Evolutionary conservation across 2,113 vertebrate species (phyloP), one percentile per base, ranked within the genome.

Genomic region (Ceuthmochares aereus): DNA sequence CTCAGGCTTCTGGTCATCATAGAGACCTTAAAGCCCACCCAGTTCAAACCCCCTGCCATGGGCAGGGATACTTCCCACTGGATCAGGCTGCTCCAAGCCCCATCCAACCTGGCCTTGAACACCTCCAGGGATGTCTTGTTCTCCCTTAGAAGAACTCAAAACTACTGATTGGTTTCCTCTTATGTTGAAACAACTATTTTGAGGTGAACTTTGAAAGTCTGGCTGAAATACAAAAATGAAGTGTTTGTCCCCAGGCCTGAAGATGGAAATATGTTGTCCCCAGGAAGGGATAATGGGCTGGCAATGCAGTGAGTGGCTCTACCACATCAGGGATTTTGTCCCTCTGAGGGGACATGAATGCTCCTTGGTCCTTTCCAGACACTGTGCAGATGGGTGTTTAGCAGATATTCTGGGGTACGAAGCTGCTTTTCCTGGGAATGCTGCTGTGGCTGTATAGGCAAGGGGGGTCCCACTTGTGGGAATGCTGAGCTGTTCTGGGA

Each of bases 271-370:
- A 30, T 9, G 0, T 27, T 18, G 26, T 81, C 37, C 69, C 7
- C 3, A 42, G 49, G 58, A 51, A 72, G 34, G 83, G 51, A 5
- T 49, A 21, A 22, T 1, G 60, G 69, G 7, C 43, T 9, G 14
- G n/a, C 51, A 16, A 14, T 26, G 18, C 36, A 10, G 1, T 14
- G 20, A 56, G 51, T 7, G 32, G 30, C 47, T 29, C 54, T 69
- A 32, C 42, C 29, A 3, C 26, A 11, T 3, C 51, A 19, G 42
- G n/a, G 30, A 19, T 54, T 76, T 27, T 55, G 55, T 45, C 29
- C 6, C 1, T 5, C 29, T 7, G 37, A 64, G 59, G 2, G 37
- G 66, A 4, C 8, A 10, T 0, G 1, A 16, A 19, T 21, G 26
- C 40, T 60, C 43, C 8, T 20, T 55, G 22, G 26, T 67, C 64